Conservation (phyloP, 1,140 invertebrate genomes). For the Heliothis subflexa region DNA sequence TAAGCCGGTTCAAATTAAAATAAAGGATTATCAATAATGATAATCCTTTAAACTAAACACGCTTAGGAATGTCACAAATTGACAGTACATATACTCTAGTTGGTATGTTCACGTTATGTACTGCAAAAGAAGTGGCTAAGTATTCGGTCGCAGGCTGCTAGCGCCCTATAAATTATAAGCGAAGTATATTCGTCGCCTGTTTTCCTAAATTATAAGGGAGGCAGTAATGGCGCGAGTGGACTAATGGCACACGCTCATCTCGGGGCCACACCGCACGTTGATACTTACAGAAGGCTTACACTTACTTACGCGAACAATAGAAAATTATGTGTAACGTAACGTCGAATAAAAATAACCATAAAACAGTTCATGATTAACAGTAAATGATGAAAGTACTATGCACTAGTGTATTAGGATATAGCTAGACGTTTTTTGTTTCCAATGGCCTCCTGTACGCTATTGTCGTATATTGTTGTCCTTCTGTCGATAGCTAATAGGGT, state of each 20-base stretch:
- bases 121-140: too few relatives aligned
- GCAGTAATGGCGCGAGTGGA: conserved; percentile 14
- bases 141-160: not conserved
- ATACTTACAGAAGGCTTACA: not conserved
- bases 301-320: not conserved
- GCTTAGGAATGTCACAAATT: too few relatives aligned
- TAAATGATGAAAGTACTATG: too few relatives aligned
- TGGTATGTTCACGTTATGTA: too few relatives aligned
- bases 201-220: conserved; percentile 4
- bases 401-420: too few relatives aligned
- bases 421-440: too few relatives aligned
- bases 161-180: not conserved
- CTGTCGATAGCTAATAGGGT: not conserved
- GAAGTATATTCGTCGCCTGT: conserved; percentile 15
- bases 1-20: too few relatives aligned
- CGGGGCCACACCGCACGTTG: not conserved
- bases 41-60: too few relatives aligned
- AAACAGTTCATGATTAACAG: too few relatives aligned
- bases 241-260: conserved; percentile 39
- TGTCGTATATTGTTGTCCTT: not conserved
- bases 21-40: too few relatives aligned
- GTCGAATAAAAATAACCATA: too few relatives aligned
- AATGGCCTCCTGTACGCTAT: not conserved
- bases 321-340: not conserved
- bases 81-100: too few relatives aligned